Conservation (phyloP, 2,797 vertebrate genomes). For the Anabas testudineus region DNA sequence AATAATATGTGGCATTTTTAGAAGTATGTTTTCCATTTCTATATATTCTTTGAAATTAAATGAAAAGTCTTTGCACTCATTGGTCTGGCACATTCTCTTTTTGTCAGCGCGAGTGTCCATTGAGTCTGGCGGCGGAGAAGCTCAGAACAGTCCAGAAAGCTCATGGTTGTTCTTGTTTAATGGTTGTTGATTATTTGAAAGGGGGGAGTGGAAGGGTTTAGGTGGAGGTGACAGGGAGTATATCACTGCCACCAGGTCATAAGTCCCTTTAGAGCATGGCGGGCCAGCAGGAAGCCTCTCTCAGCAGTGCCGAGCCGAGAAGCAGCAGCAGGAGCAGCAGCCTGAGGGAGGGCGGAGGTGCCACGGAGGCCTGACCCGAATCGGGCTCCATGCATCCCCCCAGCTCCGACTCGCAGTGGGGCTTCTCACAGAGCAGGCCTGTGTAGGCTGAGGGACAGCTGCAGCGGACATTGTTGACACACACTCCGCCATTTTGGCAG, state of each 20-base stretch:
- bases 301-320: constrained; percentile 74
- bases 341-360: constrained; percentile 29
- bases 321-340: constrained; percentile 74
- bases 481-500: constrained; percentile 96
- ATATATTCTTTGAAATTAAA: constrained; percentile 80
- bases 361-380: constrained; percentile 73
- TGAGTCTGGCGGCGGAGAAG: constrained; percentile 71
- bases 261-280: constrained; percentile 80
- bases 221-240: constrained; percentile 42
- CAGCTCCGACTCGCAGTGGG: constrained; percentile 88
- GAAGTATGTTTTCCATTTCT: constrained; percentile 70
- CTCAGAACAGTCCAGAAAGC: constrained; percentile 78
- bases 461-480: constrained; percentile 92
- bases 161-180: constrained; percentile 69
- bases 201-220: constrained; percentile 27
- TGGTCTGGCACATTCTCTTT: constrained; percentile 74
- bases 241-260: constrained; percentile 54
- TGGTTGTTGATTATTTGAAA: constrained; percentile 67
- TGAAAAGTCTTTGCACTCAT: constrained; percentile 69
- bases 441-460: constrained; percentile 88
- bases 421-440: constrained; percentile 93
- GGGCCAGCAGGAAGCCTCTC: constrained; percentile 66
- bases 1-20: constrained; percentile 75
- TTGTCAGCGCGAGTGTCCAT: constrained; percentile 72
- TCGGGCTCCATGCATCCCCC: constrained; percentile 84